These are phyloP conservation scores for Caenorhabditis doughertyi DNA, from an alignment of 2,888 invertebrate genomes.

Conservation along the genomic window DNA sequence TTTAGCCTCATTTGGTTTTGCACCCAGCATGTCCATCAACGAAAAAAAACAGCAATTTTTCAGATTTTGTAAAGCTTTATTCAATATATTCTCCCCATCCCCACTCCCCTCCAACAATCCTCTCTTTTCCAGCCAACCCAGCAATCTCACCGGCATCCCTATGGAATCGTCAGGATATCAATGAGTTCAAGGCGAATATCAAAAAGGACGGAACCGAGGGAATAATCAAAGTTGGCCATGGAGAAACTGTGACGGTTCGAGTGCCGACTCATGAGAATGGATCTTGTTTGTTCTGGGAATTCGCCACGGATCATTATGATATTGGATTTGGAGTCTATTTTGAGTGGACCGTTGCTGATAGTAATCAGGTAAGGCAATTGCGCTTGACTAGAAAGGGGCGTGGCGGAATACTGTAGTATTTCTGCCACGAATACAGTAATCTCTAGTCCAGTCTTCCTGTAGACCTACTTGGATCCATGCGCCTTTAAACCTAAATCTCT, in stretches of 20 bases:
- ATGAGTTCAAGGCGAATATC: slow-evolving; percentile 89
- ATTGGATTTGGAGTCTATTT: slow-evolving; percentile 96
- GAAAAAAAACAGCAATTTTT: neutral
- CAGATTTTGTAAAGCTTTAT: neutral
- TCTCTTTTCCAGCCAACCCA: slow-evolving; percentile 81
- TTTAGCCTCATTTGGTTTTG: neutral
- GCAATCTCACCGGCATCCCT: slow-evolving; percentile 88
- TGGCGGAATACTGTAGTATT: too few relatives aligned
- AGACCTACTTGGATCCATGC: too few relatives aligned
- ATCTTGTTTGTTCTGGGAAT: slow-evolving; percentile 97
- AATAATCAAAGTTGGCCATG: slow-evolving; percentile 94
- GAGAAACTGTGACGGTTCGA: slow-evolving; percentile 95
- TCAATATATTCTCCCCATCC: neutral
- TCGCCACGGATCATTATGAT: slow-evolving; percentile 98
- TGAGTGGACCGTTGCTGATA: slow-evolving; percentile 90
- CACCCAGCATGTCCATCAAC: too few relatives aligned
- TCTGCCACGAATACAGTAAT: too few relatives aligned
- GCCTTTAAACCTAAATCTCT: too few relatives aligned
- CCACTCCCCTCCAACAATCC: neutral
- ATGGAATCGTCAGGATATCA: slow-evolving; percentile 95
- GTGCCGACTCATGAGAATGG: slow-evolving; percentile 97
- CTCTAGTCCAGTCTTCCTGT: too few relatives aligned
- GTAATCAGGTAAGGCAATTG: too few relatives aligned
- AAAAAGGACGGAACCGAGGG: slow-evolving; percentile 90
- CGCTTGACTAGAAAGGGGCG: too few relatives aligned